Evolutionary conservation across 2,888 invertebrate species (phyloP).

Genomic region (Drosophila pullipes): DNA sequence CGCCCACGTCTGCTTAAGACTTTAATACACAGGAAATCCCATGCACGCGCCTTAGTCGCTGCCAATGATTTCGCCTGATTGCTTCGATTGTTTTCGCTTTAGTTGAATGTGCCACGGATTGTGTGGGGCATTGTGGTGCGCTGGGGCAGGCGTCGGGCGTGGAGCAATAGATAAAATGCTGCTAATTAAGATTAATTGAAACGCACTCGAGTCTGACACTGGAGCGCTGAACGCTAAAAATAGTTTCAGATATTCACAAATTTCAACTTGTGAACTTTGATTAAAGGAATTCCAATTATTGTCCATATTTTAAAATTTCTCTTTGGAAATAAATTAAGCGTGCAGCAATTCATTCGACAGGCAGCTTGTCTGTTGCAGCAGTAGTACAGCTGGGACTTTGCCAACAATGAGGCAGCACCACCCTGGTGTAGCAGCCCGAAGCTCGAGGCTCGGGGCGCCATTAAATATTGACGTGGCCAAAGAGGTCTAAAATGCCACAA

Average conservation of each 20-base stretch:
- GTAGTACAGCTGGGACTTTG: slow-evolving; percentile 9
- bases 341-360: slow-evolving; percentile 4
- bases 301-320: slow-evolving; percentile 44
- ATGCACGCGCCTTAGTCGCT: slow-evolving; percentile 55
- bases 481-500: slow-evolving; percentile 76
- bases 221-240: slow-evolving; percentile 8
- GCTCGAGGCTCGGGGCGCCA: slow-evolving; percentile 48
- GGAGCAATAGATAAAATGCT: slow-evolving; percentile 57
- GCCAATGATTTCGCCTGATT: slow-evolving; percentile 73
- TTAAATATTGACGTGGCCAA: slow-evolving; percentile 78
- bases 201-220: slow-evolving; percentile 30
- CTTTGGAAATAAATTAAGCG: slow-evolving; percentile 40
- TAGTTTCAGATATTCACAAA: slow-evolving; percentile 7
- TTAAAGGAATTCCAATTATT: slow-evolving; percentile 34
- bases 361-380: slow-evolving; percentile 22
- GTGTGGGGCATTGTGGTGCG: neutral
- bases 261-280: slow-evolving; percentile 18
- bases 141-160: slow-evolving; percentile 14
- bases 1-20: slow-evolving; percentile 42
- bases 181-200: slow-evolving; percentile 64
- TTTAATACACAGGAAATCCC: slow-evolving; percentile 69
- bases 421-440: neutral
- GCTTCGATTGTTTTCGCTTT: slow-evolving; percentile 77
- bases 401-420: slow-evolving; percentile 32
- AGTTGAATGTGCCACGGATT: slow-evolving; percentile 16